A percentile compares a stretch with the other conserved stretches of the same genome.
Conservation (phyloP, 2,113 vertebrate genomes). For the Cervus canadensis region DNA sequence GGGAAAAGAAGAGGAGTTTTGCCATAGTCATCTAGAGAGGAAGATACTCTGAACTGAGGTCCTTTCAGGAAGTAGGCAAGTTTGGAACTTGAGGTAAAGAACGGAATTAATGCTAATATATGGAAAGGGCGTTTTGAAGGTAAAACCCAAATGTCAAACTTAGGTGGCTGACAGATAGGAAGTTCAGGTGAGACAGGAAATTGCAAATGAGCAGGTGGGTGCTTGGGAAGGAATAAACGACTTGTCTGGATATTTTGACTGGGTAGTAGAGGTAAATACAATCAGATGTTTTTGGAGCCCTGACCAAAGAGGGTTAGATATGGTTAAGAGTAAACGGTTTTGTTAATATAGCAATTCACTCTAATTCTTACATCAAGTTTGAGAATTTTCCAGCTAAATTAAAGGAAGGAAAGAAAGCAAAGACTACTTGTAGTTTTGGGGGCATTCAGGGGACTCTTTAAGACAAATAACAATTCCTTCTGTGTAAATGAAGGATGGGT, state of each 20-base stretch:
- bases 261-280: neutral
- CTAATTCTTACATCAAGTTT: neutral
- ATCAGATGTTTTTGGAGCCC: neutral
- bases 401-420: neutral
- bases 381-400: conserved; percentile 28
- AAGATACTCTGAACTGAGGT: neutral
- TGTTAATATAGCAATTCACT: neutral
- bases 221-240: neutral
- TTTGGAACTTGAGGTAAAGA: neutral
- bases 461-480: neutral
- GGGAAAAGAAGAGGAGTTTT: neutral
- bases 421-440: neutral
- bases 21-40: neutral
- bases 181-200: neutral
- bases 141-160: neutral
- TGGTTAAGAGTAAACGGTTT: neutral
- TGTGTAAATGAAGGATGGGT: neutral
- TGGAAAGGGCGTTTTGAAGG: neutral
- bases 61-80: neutral
- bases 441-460: neutral
- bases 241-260: neutral
- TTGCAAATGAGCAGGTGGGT: neutral
- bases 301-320: neutral
- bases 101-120: neutral
- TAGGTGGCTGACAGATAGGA: neutral